Percentiles rank a stretch among this genome's conserved stretches.
Evolutionary conservation across 2,888 invertebrate genomes (phyloP).

Genomic region (Apocheima hispidaria): DNA sequence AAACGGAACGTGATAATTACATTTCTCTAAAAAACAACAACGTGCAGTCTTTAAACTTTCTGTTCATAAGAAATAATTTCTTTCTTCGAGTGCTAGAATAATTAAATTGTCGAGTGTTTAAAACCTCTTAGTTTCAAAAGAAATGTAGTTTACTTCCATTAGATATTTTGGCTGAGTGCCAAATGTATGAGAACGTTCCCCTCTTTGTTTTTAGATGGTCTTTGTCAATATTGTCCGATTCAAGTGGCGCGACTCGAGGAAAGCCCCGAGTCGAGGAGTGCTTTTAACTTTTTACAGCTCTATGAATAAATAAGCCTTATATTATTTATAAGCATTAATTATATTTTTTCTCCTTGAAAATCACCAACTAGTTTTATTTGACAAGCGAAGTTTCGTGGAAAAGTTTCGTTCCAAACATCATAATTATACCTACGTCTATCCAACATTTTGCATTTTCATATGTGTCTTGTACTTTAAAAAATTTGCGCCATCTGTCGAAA

Average conservation of each 20-base stretch:
- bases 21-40: slow-evolving; percentile 7
- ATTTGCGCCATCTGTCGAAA: too few relatives aligned
- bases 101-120: slow-evolving; percentile 28
- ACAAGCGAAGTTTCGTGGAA: too few relatives aligned
- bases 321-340: not conserved
- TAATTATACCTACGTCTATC: too few relatives aligned
- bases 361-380: too few relatives aligned
- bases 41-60: slow-evolving; percentile 6
- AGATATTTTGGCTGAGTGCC: slow-evolving; percentile 58
- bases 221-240: slow-evolving; percentile 61
- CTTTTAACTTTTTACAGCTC: slow-evolving; percentile 19
- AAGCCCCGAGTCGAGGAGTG: slow-evolving; percentile 12
- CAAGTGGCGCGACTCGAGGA: slow-evolving; percentile 40
- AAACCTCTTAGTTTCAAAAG: slow-evolving; percentile 39
- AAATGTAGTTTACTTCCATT: slow-evolving; percentile 54
- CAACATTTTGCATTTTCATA: too few relatives aligned
- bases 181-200: slow-evolving; percentile 58
- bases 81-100: slow-evolving; percentile 13
- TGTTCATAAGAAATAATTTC: slow-evolving; percentile 19
- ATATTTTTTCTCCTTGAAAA: too few relatives aligned
- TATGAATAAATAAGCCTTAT: not conserved
- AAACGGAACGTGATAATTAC: slow-evolving; percentile 16
- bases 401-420: too few relatives aligned
- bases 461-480: too few relatives aligned
- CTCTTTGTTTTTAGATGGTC: slow-evolving; percentile 62